Evolutionary conservation across 2,888 invertebrate genomes (phyloP).

Genomic region (Temnothorax unifasciatus): DNA sequence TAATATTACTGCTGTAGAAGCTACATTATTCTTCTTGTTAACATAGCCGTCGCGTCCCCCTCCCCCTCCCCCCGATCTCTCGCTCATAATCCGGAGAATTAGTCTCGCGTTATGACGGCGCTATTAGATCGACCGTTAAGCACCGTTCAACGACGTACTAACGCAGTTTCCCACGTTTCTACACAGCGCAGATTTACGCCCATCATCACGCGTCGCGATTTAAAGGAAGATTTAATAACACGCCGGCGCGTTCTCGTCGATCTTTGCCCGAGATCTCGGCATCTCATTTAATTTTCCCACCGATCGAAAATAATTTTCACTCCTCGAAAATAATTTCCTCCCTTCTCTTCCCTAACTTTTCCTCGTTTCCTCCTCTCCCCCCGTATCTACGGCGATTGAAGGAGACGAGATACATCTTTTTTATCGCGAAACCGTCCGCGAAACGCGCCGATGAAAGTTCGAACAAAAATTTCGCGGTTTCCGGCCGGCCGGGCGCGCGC

Average conservation of each 20-base stretch:
- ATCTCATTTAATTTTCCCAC: conserved; percentile 38
- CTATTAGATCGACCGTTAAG: conserved; percentile 43
- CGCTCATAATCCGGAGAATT: conserved; percentile 34
- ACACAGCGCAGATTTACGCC: conserved; percentile 6
- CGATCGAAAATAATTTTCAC: conserved; percentile 48
- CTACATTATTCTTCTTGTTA: not conserved
- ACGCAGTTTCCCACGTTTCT: conserved; percentile 26
- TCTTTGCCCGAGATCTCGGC: conserved; percentile 10
- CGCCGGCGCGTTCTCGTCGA: not conserved
- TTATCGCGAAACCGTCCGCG: conserved; percentile 28
- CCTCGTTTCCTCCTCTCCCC: not conserved
- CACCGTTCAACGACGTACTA: conserved; percentile 33
- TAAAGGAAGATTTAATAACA: conserved; percentile 32
- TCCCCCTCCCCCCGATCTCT: not conserved
- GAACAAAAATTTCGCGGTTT: conserved; percentile 74
- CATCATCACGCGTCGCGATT: not conserved
- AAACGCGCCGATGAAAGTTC: conserved; percentile 71
- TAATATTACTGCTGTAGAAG: not conserved
- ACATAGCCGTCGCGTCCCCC: not conserved
- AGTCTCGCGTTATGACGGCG: conserved; percentile 15
- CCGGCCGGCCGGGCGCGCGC: conserved; percentile 64
- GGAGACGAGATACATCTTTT: conserved; percentile 40
- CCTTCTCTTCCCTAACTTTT: conserved; percentile 39
- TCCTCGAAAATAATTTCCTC: conserved; percentile 45
- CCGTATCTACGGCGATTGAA: not conserved